These are phyloP conservation scores for Acanthochromis polyacanthus DNA, from an alignment of 2,113 vertebrate species.

Conservation along the genomic window DNA sequence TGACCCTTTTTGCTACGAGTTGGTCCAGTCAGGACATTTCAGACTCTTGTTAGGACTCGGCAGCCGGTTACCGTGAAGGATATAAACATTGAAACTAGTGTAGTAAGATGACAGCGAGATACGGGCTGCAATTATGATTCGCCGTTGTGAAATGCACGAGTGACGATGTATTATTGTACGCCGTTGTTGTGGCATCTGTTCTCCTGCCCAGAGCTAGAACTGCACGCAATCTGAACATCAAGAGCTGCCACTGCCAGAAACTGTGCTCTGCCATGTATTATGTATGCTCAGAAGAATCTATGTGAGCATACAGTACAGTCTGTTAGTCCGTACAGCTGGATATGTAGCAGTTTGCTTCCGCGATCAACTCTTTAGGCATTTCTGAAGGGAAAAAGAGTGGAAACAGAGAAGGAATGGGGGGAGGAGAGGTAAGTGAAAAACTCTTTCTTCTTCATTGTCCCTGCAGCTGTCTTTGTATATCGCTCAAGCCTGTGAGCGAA, in stretches of 20 bases:
- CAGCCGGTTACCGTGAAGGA: conserved; percentile 31
- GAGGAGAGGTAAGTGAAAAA: conserved; percentile 54
- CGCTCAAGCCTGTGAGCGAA: conserved; percentile 69
- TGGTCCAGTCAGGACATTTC: conserved; percentile 59
- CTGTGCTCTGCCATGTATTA: conserved; percentile 72
- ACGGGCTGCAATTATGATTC: conserved; percentile 48
- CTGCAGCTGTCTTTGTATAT: conserved; percentile 77
- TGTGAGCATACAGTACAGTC: conserved; percentile 42
- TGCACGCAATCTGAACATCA: conserved; percentile 74
- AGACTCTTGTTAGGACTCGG: conserved; percentile 38
- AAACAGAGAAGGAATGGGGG: conserved; percentile 40
- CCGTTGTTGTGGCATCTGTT: conserved; percentile 77
- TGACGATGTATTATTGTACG: conserved; percentile 52
- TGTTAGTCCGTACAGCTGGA: conserved; percentile 43
- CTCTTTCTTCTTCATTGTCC: conserved; percentile 73
- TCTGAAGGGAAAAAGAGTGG: conserved; percentile 42
- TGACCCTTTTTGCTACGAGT: conserved; percentile 67
- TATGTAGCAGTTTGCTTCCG: conserved; percentile 29
- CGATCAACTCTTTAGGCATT: conserved; percentile 42
- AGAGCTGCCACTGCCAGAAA: conserved; percentile 72
- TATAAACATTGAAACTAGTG: conserved; percentile 34
- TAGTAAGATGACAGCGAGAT: conserved; percentile 55
- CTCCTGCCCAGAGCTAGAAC: conserved; percentile 68
- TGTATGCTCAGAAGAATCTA: conserved; percentile 72
- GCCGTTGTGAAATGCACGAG: conserved; percentile 41